Evolutionary conservation across 2,113 vertebrate genomes (phyloP).

Genomic region (Sporophila hypoxantha): DNA sequence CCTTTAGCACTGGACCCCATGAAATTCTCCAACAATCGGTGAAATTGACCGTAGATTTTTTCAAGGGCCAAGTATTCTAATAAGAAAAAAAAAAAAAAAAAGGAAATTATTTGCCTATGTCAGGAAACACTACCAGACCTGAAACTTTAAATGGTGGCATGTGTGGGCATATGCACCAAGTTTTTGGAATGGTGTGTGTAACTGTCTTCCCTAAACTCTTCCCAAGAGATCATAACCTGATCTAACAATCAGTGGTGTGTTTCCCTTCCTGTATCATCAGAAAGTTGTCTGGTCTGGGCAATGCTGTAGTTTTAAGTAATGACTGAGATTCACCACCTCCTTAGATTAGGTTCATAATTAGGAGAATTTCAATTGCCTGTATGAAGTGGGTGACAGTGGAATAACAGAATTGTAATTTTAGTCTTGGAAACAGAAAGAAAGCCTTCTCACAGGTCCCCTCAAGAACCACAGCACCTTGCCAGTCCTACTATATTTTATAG

Average conservation of each 20-base stretch:
- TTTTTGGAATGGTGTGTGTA: not conserved
- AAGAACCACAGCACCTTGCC: slow-evolving; percentile 59
- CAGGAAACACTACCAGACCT: not conserved
- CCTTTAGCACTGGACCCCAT: not conserved
- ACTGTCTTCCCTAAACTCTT: not conserved
- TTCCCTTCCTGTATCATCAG: not conserved
- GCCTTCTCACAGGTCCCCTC: not conserved
- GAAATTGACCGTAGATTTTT: not conserved
- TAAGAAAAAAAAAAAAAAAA: not conserved
- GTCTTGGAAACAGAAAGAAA: slow-evolving; percentile 30
- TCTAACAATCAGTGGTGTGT: not conserved
- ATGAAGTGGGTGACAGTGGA: not conserved
- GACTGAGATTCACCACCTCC: not conserved
- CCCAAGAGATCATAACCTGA: not conserved
- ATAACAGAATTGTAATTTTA: slow-evolving; percentile 32
- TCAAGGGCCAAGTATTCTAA: not conserved
- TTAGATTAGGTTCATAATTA: not conserved
- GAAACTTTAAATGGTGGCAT: not conserved
- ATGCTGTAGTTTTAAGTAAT: not conserved
- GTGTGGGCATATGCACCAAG: not conserved
- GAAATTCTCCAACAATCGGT: not conserved
- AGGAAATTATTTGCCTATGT: not conserved
- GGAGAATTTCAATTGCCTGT: not conserved
- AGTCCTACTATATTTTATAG: not conserved
- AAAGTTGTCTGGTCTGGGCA: not conserved